Base-by-base conservation (phyloP, 1,140 invertebrate species). In the Drepana arcuata region DNA sequence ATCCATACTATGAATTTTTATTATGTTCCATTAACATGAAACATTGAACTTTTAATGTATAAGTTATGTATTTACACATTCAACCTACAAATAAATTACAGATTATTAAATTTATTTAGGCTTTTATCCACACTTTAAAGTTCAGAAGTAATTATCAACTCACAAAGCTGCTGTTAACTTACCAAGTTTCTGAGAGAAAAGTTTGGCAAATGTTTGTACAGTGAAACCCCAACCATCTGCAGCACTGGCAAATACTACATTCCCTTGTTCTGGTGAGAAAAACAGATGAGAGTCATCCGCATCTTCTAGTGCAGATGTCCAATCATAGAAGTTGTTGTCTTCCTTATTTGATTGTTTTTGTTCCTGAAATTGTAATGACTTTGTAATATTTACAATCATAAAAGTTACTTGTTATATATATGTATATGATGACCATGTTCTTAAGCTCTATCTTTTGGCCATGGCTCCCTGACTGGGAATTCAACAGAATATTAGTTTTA, bases 181-280 rank as follows among this genome's bases (percentile, higher is more conserved):
- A 83, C 83, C 92, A 32, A 97, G 79, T 81, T 96, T 95, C 14
- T 89, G 78, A 0, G 93, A 86, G 80, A 93, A 98, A 28, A 98
- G 86, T 64, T 88, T 87, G 6, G 95, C 94, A 88, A 99, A 99
- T 58, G 96, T 91, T 26, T 89, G 84, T 0, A 93, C 86, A 23
- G 90, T 88, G 80, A 99, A 98, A n/a, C 94, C 97, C 96, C 97
- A 99, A 9, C 96, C 96, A 85, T 99, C 96, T 23, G 94, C 86
- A 18, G 97, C 97, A 74, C 96, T 97, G 0, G 94, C 92, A 86
- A 99, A 99, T 2, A 99, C 86, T 2, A 99, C 97, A 87, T 99
- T 99, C 12, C 95, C 96, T 52, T 90, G 88, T 35, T 94, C 92
- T 0, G 97, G 97, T 0, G 91, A 91, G 75, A 99, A 99, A 77